Conservation (phyloP, 1,140 invertebrate species). For the Harpegnathos saltator region DNA sequence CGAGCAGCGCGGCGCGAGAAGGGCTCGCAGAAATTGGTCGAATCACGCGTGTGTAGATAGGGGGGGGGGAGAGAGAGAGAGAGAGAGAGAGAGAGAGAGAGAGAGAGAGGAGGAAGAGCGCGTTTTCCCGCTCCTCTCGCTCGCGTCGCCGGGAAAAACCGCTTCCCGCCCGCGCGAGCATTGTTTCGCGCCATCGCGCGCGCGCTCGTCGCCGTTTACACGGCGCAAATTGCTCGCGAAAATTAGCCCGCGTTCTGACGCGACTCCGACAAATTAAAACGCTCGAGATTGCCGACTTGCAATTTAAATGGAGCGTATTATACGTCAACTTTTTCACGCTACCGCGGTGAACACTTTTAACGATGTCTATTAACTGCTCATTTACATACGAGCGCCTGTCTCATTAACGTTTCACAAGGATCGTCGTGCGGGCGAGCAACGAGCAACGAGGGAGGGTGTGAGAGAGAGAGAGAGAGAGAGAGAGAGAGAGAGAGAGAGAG, state of each 20-base stretch:
- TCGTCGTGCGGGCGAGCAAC: too few relatives aligned
- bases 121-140: too few relatives aligned
- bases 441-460: too few relatives aligned
- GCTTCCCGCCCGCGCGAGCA: too few relatives aligned
- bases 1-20: not conserved
- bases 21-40: conserved; percentile 29
- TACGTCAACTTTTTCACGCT: conserved; percentile 11
- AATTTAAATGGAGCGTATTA: not conserved
- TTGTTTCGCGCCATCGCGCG: too few relatives aligned
- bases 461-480: too few relatives aligned
- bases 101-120: too few relatives aligned
- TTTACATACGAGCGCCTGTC: conserved; percentile 11
- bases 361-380: conserved; percentile 31
- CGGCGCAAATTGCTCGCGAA: conserved; percentile 5
- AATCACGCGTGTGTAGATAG: not conserved
- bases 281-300: conserved; percentile 5
- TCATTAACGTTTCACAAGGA: conserved; percentile 38
- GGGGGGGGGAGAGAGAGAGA: not conserved
- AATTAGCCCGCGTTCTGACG: not conserved
- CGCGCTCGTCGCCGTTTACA: conserved; percentile 8
- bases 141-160: too few relatives aligned
- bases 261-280: conserved; percentile 18
- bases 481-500: too few relatives aligned
- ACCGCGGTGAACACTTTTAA: conserved; percentile 13
- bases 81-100: too few relatives aligned